Evolutionary conservation across 2,113 vertebrate genomes (phyloP).

Genomic region (Athene noctua): DNA sequence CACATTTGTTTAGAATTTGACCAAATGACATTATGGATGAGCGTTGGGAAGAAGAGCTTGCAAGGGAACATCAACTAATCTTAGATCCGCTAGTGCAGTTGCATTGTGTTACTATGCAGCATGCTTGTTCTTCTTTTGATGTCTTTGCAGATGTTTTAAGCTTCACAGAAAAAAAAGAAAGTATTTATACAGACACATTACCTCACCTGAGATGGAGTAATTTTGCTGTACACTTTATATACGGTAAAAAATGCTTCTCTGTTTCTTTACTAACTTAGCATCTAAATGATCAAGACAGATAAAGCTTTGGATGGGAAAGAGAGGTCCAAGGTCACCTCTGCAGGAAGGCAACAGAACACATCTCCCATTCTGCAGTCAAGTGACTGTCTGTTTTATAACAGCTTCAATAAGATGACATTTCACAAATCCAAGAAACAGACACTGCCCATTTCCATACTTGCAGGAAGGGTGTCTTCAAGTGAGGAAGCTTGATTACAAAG

Average conservation of each 20-base stretch:
- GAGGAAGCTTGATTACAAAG: conserved; percentile 30
- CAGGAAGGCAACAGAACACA: background rate
- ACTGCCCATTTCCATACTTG: conserved; percentile 14
- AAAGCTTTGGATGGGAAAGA: background rate
- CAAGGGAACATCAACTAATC: background rate
- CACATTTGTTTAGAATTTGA: background rate
- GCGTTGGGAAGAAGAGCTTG: background rate
- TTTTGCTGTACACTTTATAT: background rate
- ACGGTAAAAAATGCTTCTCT: background rate
- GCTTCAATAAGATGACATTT: background rate
- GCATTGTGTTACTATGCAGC: background rate
- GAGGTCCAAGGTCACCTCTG: conserved; percentile 23
- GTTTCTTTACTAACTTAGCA: conserved; percentile 1
- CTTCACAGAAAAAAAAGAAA: background rate
- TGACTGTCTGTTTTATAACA: conserved; percentile 22
- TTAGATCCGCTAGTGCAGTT: background rate
- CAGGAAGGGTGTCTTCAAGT: conserved; percentile 34
- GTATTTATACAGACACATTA: background rate
- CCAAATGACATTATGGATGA: background rate
- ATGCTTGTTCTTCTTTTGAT: background rate
- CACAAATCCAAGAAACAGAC: background rate
- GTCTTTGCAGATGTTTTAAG: conserved; percentile 24
- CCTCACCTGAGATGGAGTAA: conserved; percentile 11
- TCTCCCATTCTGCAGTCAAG: background rate
- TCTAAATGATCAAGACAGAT: conserved; percentile 21